Evolutionary conservation across 2,888 invertebrate genomes (phyloP), one percentile per base, ranked within the genome.

Genomic region (Lymantria dispar): DNA sequence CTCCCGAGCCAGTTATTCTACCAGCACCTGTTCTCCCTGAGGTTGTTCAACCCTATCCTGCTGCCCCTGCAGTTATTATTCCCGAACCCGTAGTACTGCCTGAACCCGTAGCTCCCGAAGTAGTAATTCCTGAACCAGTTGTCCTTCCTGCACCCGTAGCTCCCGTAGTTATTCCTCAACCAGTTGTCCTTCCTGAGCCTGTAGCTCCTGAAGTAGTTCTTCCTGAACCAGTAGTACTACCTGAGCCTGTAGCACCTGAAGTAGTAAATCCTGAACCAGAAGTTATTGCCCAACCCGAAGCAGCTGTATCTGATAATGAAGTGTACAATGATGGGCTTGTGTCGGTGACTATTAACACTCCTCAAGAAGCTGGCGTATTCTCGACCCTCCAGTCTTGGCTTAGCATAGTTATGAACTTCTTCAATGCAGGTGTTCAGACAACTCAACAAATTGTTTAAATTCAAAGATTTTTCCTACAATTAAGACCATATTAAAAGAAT

Each of bases 381-480:
- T 45, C 75, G 10, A 79, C 83, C 3, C 60, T 88, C 3, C 78
- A 81, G 54, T 72, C 74, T 22, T 89, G 89, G 89, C 73, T 87
- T 62, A 83, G 58, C 61, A 54, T 85, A 63, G 70, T 80, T 12
- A 14, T 89, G 31, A 85, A 83, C 70, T 88, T 86, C 70, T 76
- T 89, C 63, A 78, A 51, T 49, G 52, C 70, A n/a, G 78, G 70
- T 5, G 68, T 63, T n/a, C 71, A 76, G 51, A 75, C 72, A 45
- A 65, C 77, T 1, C 77, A 83, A 0, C 80, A 85, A 54, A 76
- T 86, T 48, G 60, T 86, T 2, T 85, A 83, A 37, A 2, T 47
- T 22, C 2, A 11, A 42, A 54, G 40, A 33, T 33, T 10, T 33
- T 33, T 33, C 30, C 5, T 33, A 33, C 33, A 33, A 10, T 33